Percentiles rank a stretch among this genome's conserved stretches.
Evolutionary conservation across 2,888 invertebrate genomes (phyloP).

Genomic region (Cephalotes varians): DNA sequence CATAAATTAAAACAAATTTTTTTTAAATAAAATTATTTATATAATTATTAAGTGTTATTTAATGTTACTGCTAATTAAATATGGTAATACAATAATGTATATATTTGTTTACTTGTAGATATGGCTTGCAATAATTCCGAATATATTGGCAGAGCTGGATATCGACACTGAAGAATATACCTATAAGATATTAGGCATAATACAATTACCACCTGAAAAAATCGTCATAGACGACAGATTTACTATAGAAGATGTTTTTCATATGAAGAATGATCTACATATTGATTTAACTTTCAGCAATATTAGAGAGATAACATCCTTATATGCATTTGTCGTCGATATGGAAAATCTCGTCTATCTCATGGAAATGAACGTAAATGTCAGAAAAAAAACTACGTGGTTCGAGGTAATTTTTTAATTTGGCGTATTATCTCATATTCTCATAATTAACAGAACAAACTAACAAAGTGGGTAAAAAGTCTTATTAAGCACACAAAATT

Average conservation of each 20-base stretch:
- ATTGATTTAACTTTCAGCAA: slow-evolving; percentile 87
- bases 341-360: slow-evolving; percentile 85
- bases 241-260: slow-evolving; percentile 86
- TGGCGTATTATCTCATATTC: not conserved
- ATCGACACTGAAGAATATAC: slow-evolving; percentile 81
- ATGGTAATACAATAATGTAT: not conserved
- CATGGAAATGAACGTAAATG: slow-evolving; percentile 86
- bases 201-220: slow-evolving; percentile 87
- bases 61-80: not conserved
- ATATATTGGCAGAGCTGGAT: slow-evolving; percentile 78
- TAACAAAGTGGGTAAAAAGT: not conserved
- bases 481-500: not conserved
- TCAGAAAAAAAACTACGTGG: slow-evolving; percentile 85
- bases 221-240: slow-evolving; percentile 88
- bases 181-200: slow-evolving; percentile 78
- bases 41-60: slow-evolving; percentile 14
- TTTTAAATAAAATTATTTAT: not conserved
- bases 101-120: slow-evolving; percentile 63
- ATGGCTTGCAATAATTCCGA: slow-evolving; percentile 75
- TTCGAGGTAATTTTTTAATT: slow-evolving; percentile 84
- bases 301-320: slow-evolving; percentile 86
- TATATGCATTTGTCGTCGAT: slow-evolving; percentile 86
- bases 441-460: not conserved
- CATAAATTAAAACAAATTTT: not conserved
- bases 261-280: slow-evolving; percentile 87